Evolutionary conservation across 2,113 vertebrate genomes (phyloP).

Genomic region (Sialia sialis): DNA sequence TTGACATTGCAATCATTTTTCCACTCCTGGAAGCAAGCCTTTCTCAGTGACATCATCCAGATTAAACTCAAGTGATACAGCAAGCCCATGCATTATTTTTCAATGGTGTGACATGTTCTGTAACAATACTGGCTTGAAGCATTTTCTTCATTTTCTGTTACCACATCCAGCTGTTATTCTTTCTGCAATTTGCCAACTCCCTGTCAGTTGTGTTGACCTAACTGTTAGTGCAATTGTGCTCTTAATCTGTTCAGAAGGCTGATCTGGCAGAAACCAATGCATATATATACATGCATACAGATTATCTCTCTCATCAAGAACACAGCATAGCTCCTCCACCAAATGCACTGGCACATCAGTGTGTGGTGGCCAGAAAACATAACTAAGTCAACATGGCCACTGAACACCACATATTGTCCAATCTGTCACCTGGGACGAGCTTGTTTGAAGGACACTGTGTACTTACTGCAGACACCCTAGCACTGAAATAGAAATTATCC

Average conservation of each 20-base stretch:
- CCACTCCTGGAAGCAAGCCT: slow-evolving; percentile 9
- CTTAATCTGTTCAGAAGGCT: background rate
- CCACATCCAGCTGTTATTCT: background rate
- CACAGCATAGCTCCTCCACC: background rate
- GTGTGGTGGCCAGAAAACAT: background rate
- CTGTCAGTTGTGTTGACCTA: background rate
- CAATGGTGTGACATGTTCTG: background rate
- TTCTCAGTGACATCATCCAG: background rate
- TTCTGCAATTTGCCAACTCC: background rate
- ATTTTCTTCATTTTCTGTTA: background rate
- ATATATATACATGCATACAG: background rate
- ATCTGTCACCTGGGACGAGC: background rate
- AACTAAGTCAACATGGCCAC: background rate
- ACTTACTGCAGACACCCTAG: background rate
- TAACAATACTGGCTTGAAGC: background rate
- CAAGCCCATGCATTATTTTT: background rate
- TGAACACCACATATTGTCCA: background rate
- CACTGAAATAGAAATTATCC: background rate
- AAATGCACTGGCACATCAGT: background rate
- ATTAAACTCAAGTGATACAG: background rate
- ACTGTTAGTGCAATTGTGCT: background rate
- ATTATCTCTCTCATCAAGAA: background rate
- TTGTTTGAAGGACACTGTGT: background rate
- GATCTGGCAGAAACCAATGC: background rate
- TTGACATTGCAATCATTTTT: slow-evolving; percentile 2